Base-by-base conservation (phyloP, 2,888 invertebrate species). In the Drosophila atripex region DNA sequence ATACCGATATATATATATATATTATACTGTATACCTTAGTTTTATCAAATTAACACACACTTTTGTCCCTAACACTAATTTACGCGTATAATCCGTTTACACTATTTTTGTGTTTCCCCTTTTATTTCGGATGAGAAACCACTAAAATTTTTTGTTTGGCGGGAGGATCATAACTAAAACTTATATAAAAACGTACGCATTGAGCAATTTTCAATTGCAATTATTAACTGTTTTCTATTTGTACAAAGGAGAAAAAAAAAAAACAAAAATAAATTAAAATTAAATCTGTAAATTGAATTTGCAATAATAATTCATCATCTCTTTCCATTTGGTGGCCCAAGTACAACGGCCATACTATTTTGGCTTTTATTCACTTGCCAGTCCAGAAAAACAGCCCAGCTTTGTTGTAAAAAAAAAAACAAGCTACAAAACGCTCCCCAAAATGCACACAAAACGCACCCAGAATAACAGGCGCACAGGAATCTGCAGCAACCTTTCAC, bases 211-310 rank as follows among this genome's bases (percentile, higher is more conserved):
- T 46, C 51, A 68, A 65, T 50, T 58, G 73, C 68, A 46, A 86
- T 73, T 60, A 86, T 75, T 87, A 88, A 88, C 80, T 88, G 88
- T 88, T 88, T 82, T 82, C 84, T 88, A 82, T 82, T 85, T 87
- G 86, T 87, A 82, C 69, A 87, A 86, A 82, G 56, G 16, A 28
- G 51, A 85, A 74, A 55, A 18, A 18, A 18, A 18, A 18, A 30
- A 71, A 82, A 50, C 8, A 64, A 53, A 59, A 63, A 63, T 72
- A 70, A 64, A 71, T 76, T 64, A 30, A 86, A 41, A 41, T n/a
- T 41, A 41, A 41, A 35, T n/a, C 35, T 35, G 35, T 35, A 35
- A 35, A 35, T 35, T 35, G 35, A 35, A 35, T 35, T 35, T 35
- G 35, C 35, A 35, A 32, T 32, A 32, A 32, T 32, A 32, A n/a